Conservation (phyloP, 2,888 invertebrate genomes). For the Blastobasis adustella region DNA sequence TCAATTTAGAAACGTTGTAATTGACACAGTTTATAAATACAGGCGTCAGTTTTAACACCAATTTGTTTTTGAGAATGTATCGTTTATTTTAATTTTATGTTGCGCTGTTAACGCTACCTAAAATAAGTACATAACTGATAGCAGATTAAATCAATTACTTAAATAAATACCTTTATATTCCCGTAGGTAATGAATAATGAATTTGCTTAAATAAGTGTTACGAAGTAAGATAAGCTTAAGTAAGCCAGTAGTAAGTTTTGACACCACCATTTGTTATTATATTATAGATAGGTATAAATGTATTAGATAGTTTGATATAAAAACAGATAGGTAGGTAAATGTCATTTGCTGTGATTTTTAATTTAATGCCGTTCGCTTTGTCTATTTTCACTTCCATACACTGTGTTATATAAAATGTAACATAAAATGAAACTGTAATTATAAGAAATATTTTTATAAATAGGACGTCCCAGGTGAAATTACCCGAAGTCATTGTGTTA, state of each 20-base stretch:
- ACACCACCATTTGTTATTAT: constrained; percentile 40
- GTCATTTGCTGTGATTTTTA: constrained; percentile 58
- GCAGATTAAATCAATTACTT: not conserved
- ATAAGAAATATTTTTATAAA: constrained; percentile 61
- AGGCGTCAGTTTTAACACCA: too few relatives aligned
- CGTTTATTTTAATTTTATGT: too few relatives aligned
- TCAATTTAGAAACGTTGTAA: too few relatives aligned
- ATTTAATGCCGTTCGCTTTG: constrained; percentile 24
- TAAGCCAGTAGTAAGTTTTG: constrained; percentile 30
- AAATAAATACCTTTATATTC: constrained; percentile 4
- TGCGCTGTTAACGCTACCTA: too few relatives aligned
- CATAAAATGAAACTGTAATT: too few relatives aligned
- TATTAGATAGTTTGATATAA: not conserved
- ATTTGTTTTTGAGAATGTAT: too few relatives aligned
- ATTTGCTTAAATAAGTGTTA: constrained; percentile 21
- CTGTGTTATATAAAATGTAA: too few relatives aligned
- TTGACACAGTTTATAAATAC: too few relatives aligned
- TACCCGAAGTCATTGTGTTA: constrained; percentile 23
- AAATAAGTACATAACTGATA: too few relatives aligned
- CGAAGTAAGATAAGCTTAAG: constrained; percentile 13
- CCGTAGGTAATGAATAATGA: constrained; percentile 35
- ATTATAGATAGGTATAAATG: constrained; percentile 11
- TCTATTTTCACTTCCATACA: constrained; percentile 9
- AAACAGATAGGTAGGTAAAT: constrained; percentile 41
- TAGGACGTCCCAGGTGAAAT: constrained; percentile 44